These are phyloP conservation scores for Thecophora atra DNA, from an alignment of 2,888 invertebrate genomes.

Conservation along the genomic window DNA sequence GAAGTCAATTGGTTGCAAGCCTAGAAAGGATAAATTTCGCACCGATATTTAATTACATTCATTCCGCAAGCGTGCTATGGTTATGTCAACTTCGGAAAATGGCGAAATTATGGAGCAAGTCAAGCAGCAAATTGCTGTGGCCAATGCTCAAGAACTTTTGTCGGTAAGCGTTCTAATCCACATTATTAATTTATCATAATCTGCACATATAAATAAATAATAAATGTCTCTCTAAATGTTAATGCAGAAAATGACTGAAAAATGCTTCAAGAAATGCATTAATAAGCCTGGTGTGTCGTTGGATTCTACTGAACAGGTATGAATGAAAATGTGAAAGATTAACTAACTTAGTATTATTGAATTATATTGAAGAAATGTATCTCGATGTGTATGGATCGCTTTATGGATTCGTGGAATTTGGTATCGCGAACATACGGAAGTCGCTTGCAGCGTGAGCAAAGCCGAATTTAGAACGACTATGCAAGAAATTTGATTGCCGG, in stretches of 20 bases:
- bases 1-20: too few relatives aligned
- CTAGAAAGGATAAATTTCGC: too few relatives aligned
- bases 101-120: constrained; percentile 93
- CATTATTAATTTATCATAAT: neutral
- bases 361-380: constrained; percentile 77
- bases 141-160: constrained; percentile 91
- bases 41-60: too few relatives aligned
- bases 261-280: constrained; percentile 96
- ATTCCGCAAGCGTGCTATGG: constrained; percentile 59
- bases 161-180: constrained; percentile 69
- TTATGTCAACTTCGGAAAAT: constrained; percentile 76
- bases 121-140: constrained; percentile 93
- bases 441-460: constrained; percentile 80
- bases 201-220: neutral
- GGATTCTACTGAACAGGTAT: constrained; percentile 87
- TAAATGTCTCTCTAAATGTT: constrained; percentile 19
- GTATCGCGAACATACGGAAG: constrained; percentile 89
- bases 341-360: neutral
- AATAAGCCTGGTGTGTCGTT: constrained; percentile 88
- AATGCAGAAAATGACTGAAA: constrained; percentile 91
- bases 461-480: constrained; percentile 7
- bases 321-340: neutral
- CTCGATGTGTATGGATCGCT: constrained; percentile 97
- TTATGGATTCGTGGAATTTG: constrained; percentile 95
- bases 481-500: too few relatives aligned